Evolutionary conservation across 2,797 vertebrate genomes (phyloP).

Genomic region (Gallinago nigripennis): DNA sequence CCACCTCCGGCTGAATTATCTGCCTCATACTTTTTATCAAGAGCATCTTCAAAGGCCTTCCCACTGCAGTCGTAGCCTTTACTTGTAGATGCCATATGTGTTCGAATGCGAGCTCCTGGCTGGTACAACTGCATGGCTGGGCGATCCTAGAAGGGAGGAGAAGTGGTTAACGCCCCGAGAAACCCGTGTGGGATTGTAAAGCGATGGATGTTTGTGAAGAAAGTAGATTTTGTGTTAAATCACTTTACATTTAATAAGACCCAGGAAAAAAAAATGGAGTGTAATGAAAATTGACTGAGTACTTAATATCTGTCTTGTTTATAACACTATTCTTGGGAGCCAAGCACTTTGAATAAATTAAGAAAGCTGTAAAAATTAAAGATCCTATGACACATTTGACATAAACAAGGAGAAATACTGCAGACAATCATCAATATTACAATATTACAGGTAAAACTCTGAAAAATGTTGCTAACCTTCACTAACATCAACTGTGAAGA

Average conservation of each 20-base stretch:
- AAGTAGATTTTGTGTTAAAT: neutral
- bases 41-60: slow-evolving; percentile 76
- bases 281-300: neutral
- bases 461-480: neutral
- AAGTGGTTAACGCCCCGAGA: neutral
- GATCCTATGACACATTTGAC: neutral
- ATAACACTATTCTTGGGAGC: slow-evolving; percentile 36
- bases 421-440: neutral
- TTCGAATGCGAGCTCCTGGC: slow-evolving; percentile 87
- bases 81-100: slow-evolving; percentile 80
- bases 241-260: neutral
- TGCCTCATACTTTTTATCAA: slow-evolving; percentile 81
- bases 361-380: neutral
- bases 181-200: neutral
- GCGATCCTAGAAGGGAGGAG: slow-evolving; percentile 82
- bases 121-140: slow-evolving; percentile 94
- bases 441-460: neutral
- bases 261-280: neutral
- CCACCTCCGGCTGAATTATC: slow-evolving; percentile 74
- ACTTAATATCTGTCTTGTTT: neutral
- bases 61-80: slow-evolving; percentile 83
- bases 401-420: neutral
- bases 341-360: slow-evolving; percentile 19
- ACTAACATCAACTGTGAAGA: neutral
- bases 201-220: neutral